These are phyloP conservation scores for Melanostoma scalare DNA, from an alignment of 2,888 invertebrate species.

Conservation along the genomic window DNA sequence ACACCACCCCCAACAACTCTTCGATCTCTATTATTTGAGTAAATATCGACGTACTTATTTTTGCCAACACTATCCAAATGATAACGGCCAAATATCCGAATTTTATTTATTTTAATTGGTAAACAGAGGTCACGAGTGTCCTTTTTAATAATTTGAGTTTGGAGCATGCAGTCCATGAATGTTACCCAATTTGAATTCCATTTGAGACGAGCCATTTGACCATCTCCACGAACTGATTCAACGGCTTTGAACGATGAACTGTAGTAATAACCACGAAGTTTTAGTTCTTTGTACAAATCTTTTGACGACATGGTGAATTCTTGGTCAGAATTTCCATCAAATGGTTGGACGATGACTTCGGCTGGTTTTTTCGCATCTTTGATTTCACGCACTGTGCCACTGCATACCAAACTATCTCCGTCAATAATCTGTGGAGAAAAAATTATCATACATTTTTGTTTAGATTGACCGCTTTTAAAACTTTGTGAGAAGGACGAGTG, in stretches of 20 bases:
- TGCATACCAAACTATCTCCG: slow-evolving; percentile 83
- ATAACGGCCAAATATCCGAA: slow-evolving; percentile 86
- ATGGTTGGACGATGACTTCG: slow-evolving; percentile 28
- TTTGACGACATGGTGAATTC: slow-evolving; percentile 82
- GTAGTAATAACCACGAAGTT: slow-evolving; percentile 87
- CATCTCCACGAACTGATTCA: slow-evolving; percentile 74
- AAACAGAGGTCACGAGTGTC: slow-evolving; percentile 87
- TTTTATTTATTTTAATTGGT: slow-evolving; percentile 87
- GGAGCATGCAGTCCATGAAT: slow-evolving; percentile 93
- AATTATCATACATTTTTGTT: neutral
- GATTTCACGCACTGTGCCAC: slow-evolving; percentile 78
- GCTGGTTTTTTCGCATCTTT: slow-evolving; percentile 57
- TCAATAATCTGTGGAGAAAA: slow-evolving; percentile 83
- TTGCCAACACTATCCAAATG: slow-evolving; percentile 82
- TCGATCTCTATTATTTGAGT: slow-evolving; percentile 60
- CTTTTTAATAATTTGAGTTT: slow-evolving; percentile 87
- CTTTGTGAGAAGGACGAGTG: too few species aligned
- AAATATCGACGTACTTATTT: slow-evolving; percentile 74
- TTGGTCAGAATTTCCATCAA: slow-evolving; percentile 80
- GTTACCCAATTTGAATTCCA: slow-evolving; percentile 93
- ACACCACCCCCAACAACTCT: slow-evolving; percentile 86
- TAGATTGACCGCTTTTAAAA: too few species aligned
- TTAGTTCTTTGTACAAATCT: slow-evolving; percentile 87
- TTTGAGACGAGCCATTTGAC: slow-evolving; percentile 77
- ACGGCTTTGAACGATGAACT: slow-evolving; percentile 74